phyloP scores from a whole-genome alignment of 2,888 invertebrate genomes.

The Agonopterix alstromeriana region DNA sequence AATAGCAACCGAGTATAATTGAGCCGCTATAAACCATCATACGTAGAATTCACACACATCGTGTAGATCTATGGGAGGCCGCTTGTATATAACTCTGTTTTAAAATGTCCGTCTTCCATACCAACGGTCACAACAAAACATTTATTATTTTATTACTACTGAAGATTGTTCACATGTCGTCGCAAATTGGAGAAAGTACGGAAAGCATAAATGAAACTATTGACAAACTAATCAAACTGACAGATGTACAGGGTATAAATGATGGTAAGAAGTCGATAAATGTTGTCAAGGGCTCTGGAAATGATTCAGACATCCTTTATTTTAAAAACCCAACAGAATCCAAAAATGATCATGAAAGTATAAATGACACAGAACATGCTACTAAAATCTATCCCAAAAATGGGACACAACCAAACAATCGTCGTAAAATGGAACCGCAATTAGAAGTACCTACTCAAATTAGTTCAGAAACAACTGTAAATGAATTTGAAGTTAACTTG shows the following conservation, averaged over 20 bases:
- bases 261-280: too few species aligned
- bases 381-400: not conserved
- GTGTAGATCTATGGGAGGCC: too few species aligned
- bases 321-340: too few species aligned
- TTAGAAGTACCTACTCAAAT: not conserved
- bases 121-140: not conserved
- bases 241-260: too few species aligned
- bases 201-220: slow-evolving; percentile 23
- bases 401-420: not conserved
- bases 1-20: slow-evolving; percentile 30
- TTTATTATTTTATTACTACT: not conserved
- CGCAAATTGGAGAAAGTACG: slow-evolving; percentile 6
- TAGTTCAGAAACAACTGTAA: slow-evolving; percentile 4
- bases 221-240: slow-evolving; percentile 20
- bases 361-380: too few species aligned
- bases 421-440: not conserved
- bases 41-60: too few species aligned
- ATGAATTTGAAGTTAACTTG: not conserved
- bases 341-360: too few species aligned
- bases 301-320: too few species aligned
- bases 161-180: not conserved
- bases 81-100: too few species aligned
- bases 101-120: too few species aligned
- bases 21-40: slow-evolving; percentile 1
- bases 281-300: too few species aligned